Base-by-base conservation (phyloP, 2,888 invertebrate species). In the Dynastes hyllus region DNA sequence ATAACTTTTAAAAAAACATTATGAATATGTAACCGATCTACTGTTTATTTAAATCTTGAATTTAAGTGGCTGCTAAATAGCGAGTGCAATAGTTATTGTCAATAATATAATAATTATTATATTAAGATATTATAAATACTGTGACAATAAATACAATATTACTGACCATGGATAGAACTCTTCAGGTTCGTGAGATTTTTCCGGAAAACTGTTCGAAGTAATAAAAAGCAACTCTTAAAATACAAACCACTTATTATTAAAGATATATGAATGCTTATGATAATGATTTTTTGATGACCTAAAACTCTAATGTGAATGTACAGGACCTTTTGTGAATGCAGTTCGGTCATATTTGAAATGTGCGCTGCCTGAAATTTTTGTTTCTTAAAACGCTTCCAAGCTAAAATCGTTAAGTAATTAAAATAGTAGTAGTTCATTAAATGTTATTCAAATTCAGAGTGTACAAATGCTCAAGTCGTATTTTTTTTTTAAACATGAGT, bases 131-230 rank as follows among this genome's bases (percentile, higher is more conserved):
- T 70, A 77, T 40, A 75, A 70, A 58, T 37, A 71, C 71, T 55
- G 58, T 53, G 78, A 76, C 66, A 76, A 73, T 55, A 76, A 69
- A 76, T 78, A 80, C 77, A 84, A 84, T 85, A 87, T 92, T 94
- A 94, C 94, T 93, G 93, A 94, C 94, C 94, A 94, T 92, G 94
- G 94, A 90, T 93, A 92, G 92, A 92, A 94, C 90, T 94, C 94
- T 93, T 94, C 92, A 89, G 92, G 91, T 89, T 94, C 94, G 91
- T 92, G 92, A 85, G 91, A 89, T 91, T 94, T 94, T 92, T 94
- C 94, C 93, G 94, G 93, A 92, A 93, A 93, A 94, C 94, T 94
- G 88, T 88, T 87, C 84, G 73, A 92, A 91, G 90, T 90, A 91
- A 73, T 73, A 73, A 73, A 91, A 90, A 90, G 70, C 69, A 78